A percentile compares a stretch with the other conserved stretches of the same genome.
Conservation (phyloP, 2,797 vertebrate genomes). For the Paratrypauchen microcephalus region DNA sequence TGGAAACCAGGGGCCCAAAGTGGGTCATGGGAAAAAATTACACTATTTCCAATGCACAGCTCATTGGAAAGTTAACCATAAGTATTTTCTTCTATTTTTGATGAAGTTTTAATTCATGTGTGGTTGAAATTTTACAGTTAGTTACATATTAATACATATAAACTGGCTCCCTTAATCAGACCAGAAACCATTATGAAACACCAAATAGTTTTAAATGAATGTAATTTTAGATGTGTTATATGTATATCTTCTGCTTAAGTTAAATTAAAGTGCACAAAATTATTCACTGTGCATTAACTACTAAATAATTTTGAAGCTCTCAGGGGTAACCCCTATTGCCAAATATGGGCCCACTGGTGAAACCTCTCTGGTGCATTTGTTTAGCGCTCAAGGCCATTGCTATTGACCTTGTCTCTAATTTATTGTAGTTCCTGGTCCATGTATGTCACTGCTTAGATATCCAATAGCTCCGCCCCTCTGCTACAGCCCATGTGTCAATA, state of each 20-base stretch:
- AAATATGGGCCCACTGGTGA: slow-evolving; percentile 19
- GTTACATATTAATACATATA: not conserved
- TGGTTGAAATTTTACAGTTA: no score
- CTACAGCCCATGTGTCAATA: slow-evolving; percentile 46
- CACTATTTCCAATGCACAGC: not conserved
- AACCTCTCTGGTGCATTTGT: slow-evolving; percentile 27
- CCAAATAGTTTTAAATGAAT: not conserved
- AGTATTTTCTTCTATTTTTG: no score
- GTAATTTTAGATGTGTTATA: not conserved
- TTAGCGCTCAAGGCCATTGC: slow-evolving; percentile 42
- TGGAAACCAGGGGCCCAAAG: not conserved
- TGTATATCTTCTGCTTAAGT: not conserved
- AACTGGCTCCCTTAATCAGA: not conserved
- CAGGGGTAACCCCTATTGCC: slow-evolving; percentile 16
- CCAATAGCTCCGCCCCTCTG: slow-evolving; percentile 44
- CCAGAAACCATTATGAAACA: not conserved
- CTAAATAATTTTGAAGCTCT: not conserved
- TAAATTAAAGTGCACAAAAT: not conserved
- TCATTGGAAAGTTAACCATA: not conserved
- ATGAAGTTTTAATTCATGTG: no score
- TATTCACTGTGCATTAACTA: not conserved
- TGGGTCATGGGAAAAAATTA: not conserved
- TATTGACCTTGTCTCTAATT: slow-evolving; percentile 65
- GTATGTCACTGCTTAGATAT: slow-evolving; percentile 61
- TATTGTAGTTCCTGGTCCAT: slow-evolving; percentile 52